Conservation (phyloP, 2,888 invertebrate genomes). For the Conus canariensis region DNA sequence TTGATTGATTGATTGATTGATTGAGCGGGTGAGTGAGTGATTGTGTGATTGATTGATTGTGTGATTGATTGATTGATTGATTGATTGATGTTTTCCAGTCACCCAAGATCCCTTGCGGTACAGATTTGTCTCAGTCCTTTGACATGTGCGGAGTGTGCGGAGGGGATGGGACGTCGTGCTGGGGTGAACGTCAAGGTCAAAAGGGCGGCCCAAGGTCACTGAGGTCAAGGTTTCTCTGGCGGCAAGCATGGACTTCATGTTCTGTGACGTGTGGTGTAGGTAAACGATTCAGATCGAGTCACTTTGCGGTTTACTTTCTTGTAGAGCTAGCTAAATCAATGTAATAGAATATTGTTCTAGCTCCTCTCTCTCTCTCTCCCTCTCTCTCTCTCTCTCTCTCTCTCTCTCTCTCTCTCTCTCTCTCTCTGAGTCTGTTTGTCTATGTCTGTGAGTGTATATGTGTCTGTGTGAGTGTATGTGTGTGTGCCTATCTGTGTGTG, state of each 20-base stretch:
- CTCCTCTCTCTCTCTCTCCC: no score
- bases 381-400: no score
- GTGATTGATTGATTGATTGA: slow-evolving; percentile 12
- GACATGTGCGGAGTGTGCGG: slow-evolving; percentile 12
- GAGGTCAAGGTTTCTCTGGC: slow-evolving; percentile 31
- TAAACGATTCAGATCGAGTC: slow-evolving; percentile 17
- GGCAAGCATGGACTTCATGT: slow-evolving; percentile 24
- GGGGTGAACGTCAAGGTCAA: background rate
- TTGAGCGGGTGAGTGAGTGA: no score
- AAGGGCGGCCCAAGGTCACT: background rate
- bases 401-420: background rate
- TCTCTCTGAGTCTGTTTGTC: background rate
- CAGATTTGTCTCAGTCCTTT: background rate
- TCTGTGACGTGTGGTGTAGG: slow-evolving; percentile 43
- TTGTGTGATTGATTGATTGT: background rate
- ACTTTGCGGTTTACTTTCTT: no score
- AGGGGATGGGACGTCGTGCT: background rate
- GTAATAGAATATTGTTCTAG: no score
- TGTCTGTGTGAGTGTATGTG: background rate
- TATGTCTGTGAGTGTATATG: background rate
- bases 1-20: background rate
- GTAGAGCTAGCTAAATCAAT: no score
- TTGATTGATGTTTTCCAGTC: background rate
- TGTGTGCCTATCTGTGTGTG: background rate
- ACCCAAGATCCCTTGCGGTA: background rate